Evolutionary conservation across 1,140 invertebrate genomes (phyloP).

Genomic region (Ceratosolen fusciceps): DNA sequence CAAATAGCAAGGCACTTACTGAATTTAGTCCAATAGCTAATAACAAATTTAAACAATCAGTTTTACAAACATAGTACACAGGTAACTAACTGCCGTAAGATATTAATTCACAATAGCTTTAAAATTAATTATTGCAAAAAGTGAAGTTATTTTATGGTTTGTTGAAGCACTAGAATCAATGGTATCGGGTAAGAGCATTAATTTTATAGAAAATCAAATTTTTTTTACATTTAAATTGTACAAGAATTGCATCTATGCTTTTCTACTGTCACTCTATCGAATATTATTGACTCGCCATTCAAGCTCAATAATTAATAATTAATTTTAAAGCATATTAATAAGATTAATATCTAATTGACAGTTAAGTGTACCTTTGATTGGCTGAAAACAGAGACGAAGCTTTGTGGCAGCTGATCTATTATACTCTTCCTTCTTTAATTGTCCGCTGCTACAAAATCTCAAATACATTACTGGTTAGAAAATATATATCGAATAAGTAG

Average conservation of each 20-base stretch:
- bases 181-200: no score
- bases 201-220: no score
- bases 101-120: constrained; percentile 7
- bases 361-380: constrained; percentile 30
- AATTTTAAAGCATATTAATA: constrained; percentile 22
- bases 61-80: not conserved
- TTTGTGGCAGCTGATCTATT: constrained; percentile 23
- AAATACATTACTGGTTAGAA: constrained; percentile 71
- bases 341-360: not conserved
- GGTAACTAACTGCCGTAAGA: not conserved
- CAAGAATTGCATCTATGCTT: no score
- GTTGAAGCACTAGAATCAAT: no score
- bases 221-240: no score
- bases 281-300: not conserved
- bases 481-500: constrained; percentile 56
- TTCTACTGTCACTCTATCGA: no score
- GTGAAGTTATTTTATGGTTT: no score
- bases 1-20: constrained; percentile 27
- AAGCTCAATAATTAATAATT: constrained; percentile 25
- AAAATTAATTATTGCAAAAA: not conserved
- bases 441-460: constrained; percentile 59
- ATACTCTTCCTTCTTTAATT: constrained; percentile 64
- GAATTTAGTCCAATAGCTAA: constrained; percentile 35
- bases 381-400: constrained; percentile 30
- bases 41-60: constrained; percentile 21